Evolutionary conservation across 2,113 vertebrate genomes (phyloP), one percentile per base, ranked within the genome.

Genomic region (Corvus moneduloides): DNA sequence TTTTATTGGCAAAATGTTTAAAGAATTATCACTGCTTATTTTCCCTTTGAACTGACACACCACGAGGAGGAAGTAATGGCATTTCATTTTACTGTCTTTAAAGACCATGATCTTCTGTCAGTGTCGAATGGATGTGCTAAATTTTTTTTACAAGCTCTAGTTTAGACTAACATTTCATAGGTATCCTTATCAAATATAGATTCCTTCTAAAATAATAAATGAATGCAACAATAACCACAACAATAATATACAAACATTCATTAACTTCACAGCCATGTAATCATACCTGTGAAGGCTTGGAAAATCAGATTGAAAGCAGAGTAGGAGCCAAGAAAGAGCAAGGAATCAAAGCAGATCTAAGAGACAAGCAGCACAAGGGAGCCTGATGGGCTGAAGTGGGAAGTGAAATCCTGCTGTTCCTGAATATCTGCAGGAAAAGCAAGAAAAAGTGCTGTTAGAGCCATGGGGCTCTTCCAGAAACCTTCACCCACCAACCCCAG

Each of bases 401-500:
- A 89, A 80, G 21, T 33, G 33, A 58, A 30, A 48, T 44, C 32
- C 32, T 74, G 37, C 24, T 84, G 26, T 49, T 26, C 24, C 24
- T 49, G 49, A 26, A 26, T 49, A 49, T 49, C n/a, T 77, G 16
- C 7, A 16, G 33, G 22, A 73, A 64, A 68, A 64, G 24, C 27
- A 87, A 77, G 19, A 54, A 67, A 44, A 66, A 59, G 7, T 10
- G 13, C 54, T 49, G 49, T 55, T 41, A 69, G 51, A 82, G 22
- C 24, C 35, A 54, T 4, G 1, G 54, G 15, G 51, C 3, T 91
- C 33, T 59, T 59, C 12, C 1, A 2, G 22, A 16, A 82, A 64
- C 13, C 18, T 73, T 68, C 19, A 55, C 6, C 7, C 1, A 1
- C 8, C 16, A 46, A 13, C 4, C 5, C 6, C 39, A 58, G 9